phyloP scores from a whole-genome alignment of 1,140 invertebrate species.

The Oreohelix idahoensis region DNA sequence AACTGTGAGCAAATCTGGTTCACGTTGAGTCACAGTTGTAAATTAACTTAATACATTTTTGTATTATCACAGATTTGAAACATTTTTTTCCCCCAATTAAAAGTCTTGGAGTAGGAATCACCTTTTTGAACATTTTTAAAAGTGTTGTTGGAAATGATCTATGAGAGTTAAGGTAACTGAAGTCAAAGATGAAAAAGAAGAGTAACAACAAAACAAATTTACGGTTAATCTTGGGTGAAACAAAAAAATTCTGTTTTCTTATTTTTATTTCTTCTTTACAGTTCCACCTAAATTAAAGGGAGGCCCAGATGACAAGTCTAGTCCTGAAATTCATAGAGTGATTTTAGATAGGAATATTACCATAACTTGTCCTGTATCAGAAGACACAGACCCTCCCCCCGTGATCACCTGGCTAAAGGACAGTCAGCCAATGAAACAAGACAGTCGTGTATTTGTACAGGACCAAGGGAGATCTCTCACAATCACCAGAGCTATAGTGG shows the following conservation, averaged over 20 bases:
- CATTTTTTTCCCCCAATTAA: too few species aligned
- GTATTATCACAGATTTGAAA: too few species aligned
- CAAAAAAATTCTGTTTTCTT: background rate
- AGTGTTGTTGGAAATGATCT: too few species aligned
- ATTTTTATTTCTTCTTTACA: conserved; percentile 28
- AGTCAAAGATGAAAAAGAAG: too few species aligned
- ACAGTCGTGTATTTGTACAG: conserved; percentile 49
- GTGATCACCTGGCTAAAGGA: conserved; percentile 73
- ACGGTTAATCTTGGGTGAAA: too few species aligned
- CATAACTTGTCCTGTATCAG: conserved; percentile 70
- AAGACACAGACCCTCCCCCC: conserved; percentile 72
- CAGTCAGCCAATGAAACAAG: conserved; percentile 45
- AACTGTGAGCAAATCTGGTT: too few species aligned
- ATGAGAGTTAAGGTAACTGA: too few species aligned
- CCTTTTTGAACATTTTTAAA: too few species aligned
- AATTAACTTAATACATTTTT: too few species aligned
- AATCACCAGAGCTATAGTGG: conserved; percentile 53
- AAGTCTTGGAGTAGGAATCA: too few species aligned
- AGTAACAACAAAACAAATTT: too few species aligned
- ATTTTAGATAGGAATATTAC: conserved; percentile 56
- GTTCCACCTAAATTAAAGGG: conserved; percentile 60
- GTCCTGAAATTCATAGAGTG: conserved; percentile 50
- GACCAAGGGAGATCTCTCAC: conserved; percentile 61
- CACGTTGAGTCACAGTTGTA: too few species aligned
- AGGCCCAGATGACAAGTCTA: conserved; percentile 18